Percentiles rank a stretch among this genome's conserved stretches.
Evolutionary conservation across 2,888 invertebrate genomes (phyloP).

Genomic region (Netelia inedita): DNA sequence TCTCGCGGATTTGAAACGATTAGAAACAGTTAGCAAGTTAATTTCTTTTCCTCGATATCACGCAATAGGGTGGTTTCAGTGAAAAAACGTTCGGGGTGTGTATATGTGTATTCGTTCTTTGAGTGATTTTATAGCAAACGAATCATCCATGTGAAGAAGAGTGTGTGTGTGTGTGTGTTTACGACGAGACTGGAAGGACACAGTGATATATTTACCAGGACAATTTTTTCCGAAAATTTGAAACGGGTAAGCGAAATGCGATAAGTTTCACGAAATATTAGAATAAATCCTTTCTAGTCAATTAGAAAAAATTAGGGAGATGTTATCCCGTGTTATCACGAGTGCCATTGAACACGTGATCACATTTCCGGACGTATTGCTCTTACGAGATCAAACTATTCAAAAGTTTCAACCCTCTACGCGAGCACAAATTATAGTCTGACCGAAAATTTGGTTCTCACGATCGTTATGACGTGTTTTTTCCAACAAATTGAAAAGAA

Average conservation of each 20-base stretch:
- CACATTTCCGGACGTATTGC: not conserved
- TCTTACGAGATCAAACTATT: no score
- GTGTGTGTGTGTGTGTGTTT: conserved; percentile 33
- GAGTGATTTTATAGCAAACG: not conserved
- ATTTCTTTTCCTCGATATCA: not conserved
- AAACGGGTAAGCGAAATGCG: conserved; percentile 22
- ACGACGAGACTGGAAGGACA: conserved; percentile 9
- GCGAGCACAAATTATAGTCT: no score
- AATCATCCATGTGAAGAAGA: not conserved
- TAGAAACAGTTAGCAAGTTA: not conserved
- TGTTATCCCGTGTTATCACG: not conserved
- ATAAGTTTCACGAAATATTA: not conserved
- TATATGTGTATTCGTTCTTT: not conserved
- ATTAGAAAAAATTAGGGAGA: no score
- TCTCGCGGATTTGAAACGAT: not conserved
- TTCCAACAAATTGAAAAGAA: no score
- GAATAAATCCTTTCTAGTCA: not conserved
- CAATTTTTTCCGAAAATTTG: not conserved
- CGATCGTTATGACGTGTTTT: no score
- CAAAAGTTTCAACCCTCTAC: no score
- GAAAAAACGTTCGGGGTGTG: not conserved
- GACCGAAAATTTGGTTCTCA: no score
- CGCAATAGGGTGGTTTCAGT: not conserved
- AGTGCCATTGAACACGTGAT: not conserved
- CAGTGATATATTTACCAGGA: not conserved